These are phyloP conservation scores for Drosophila leonis DNA, from an alignment of 2,888 invertebrate genomes.

Conservation along the genomic window DNA sequence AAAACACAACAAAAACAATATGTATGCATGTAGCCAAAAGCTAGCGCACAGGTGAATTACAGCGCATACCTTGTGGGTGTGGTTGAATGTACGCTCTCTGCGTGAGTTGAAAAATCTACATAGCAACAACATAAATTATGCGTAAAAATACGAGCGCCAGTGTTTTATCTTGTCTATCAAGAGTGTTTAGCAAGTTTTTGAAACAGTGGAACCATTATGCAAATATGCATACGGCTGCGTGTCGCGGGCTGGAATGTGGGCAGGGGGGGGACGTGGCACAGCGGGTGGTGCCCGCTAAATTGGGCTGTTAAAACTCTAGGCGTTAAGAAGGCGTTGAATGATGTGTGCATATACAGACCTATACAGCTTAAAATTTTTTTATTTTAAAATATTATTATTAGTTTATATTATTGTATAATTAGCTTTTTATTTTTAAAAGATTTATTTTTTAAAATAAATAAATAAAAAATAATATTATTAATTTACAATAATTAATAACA, in stretches of 20 bases:
- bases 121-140: constrained; percentile 76
- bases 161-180: constrained; percentile 81
- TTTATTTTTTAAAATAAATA: too few species aligned
- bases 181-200: constrained; percentile 81
- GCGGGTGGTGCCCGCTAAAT: constrained; percentile 32
- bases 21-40: background rate
- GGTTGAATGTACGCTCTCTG: constrained; percentile 9
- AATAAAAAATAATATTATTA: too few species aligned
- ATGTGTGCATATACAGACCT: background rate
- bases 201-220: constrained; percentile 80
- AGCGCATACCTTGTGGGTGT: constrained; percentile 19
- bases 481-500: too few species aligned
- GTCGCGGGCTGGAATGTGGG: background rate
- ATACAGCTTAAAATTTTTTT: background rate
- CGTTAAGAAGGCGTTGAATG: constrained; percentile 18
- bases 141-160: constrained; percentile 73
- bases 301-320: constrained; percentile 17
- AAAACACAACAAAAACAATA: background rate
- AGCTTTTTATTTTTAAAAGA: too few species aligned
- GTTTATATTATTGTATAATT: too few species aligned
- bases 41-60: constrained; percentile 48
- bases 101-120: constrained; percentile 50
- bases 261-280: constrained; percentile 16
- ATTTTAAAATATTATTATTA: background rate
- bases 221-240: constrained; percentile 71